Conservation (phyloP, 1,140 invertebrate species). For the Cydia splendana region DNA sequence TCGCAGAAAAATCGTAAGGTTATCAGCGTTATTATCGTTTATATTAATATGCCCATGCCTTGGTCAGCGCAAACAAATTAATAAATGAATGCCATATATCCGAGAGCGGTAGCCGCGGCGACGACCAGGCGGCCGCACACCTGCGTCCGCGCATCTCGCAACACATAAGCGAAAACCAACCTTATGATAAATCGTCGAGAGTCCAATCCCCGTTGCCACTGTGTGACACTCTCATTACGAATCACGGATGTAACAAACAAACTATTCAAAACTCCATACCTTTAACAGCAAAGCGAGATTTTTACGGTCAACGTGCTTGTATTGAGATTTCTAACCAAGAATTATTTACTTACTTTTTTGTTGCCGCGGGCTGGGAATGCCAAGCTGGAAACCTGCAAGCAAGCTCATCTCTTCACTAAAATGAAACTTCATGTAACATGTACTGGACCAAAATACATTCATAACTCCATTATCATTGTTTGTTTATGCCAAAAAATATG, state of each 20-base stretch:
- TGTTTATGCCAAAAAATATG: not conserved
- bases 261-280: slow-evolving; percentile 76
- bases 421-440: no score
- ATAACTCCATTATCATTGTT: not conserved
- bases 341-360: slow-evolving; percentile 43
- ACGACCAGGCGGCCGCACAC: slow-evolving; percentile 75
- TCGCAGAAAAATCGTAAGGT: slow-evolving; percentile 34
- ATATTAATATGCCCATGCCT: slow-evolving; percentile 54
- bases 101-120: slow-evolving; percentile 72
- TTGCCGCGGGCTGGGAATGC: not conserved
- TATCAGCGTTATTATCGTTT: slow-evolving; percentile 48
- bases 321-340: slow-evolving; percentile 58
- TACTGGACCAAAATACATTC: not conserved
- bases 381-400: not conserved
- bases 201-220: slow-evolving; percentile 28
- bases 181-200: slow-evolving; percentile 27
- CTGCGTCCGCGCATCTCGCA: slow-evolving; percentile 70
- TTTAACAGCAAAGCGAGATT: slow-evolving; percentile 71
- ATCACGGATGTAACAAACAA: slow-evolving; percentile 77
- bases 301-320: slow-evolving; percentile 58
- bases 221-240: slow-evolving; percentile 66
- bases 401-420: no score
- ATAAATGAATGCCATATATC: slow-evolving; percentile 76
- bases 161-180: slow-evolving; percentile 41
- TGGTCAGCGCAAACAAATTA: slow-evolving; percentile 74